These are phyloP conservation scores for Syrista parreyssii DNA, from an alignment of 2,888 invertebrate species.

Conservation along the genomic window DNA sequence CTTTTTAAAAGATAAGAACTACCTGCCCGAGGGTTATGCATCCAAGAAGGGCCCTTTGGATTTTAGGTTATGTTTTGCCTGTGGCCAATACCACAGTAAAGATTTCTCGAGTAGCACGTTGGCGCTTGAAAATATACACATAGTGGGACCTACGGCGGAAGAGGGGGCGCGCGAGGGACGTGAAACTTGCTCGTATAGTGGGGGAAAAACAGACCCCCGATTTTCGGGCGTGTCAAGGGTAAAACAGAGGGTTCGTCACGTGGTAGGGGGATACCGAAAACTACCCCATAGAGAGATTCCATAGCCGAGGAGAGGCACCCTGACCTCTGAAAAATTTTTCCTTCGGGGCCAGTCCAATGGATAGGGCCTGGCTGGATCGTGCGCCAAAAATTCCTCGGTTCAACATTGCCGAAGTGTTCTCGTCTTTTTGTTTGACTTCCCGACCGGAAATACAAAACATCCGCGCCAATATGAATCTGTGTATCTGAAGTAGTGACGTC, in stretches of 20 bases:
- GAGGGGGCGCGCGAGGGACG: slow-evolving; percentile 8
- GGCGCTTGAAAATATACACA: no score
- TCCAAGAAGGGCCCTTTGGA: no score
- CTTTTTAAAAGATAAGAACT: no score
- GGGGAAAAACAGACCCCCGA: slow-evolving; percentile 16
- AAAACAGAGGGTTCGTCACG: slow-evolving; percentile 28
- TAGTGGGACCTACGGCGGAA: slow-evolving; percentile 5
- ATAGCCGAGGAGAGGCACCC: slow-evolving; percentile 12
- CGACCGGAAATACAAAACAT: no score
- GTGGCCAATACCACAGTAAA: no score
- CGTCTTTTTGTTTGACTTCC: no score
- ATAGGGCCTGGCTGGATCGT: slow-evolving; percentile 13
- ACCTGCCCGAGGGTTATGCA: no score
- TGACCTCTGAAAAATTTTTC: slow-evolving; percentile 11
- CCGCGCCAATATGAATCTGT: no score
- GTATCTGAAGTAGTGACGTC: no score
- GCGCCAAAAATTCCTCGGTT: not conserved
- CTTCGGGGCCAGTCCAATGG: slow-evolving; percentile 37
- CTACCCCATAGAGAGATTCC: slow-evolving; percentile 24
- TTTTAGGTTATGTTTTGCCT: no score
- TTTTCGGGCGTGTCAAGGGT: slow-evolving; percentile 39
- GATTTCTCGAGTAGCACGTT: no score
- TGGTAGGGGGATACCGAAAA: slow-evolving; percentile 32
- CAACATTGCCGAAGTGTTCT: no score
- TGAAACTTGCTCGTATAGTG: slow-evolving; percentile 20